Percentiles rank a stretch among this genome's conserved stretches.
Conservation (phyloP, 2,113 vertebrate genomes). For the Syrmaticus mikado region DNA sequence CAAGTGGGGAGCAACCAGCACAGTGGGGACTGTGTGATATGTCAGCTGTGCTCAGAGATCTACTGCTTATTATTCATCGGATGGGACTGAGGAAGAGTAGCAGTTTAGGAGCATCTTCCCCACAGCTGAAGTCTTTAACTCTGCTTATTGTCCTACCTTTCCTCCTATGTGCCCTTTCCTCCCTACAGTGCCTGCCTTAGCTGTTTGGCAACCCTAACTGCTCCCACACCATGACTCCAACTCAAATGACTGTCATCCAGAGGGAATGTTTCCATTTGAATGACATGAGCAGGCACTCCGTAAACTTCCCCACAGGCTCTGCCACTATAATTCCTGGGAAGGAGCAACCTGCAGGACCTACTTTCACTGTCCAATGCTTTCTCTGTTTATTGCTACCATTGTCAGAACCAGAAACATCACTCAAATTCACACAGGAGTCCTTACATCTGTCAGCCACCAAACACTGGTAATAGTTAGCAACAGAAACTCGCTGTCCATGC, state of each 20-base stretch:
- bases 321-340: slow-evolving; percentile 47
- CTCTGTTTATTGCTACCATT: neutral
- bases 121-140: neutral
- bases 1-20: neutral
- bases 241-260: slow-evolving; percentile 54
- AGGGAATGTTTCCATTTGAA: slow-evolving; percentile 34
- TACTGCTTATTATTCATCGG: neutral
- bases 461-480: neutral
- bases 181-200: neutral
- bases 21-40: neutral
- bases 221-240: slow-evolving; percentile 56
- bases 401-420: neutral
- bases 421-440: neutral
- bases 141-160: neutral
- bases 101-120: neutral
- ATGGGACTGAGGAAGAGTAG: neutral
- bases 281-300: slow-evolving; percentile 44
- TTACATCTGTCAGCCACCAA: slow-evolving; percentile 4
- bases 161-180: neutral
- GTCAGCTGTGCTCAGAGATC: neutral
- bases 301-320: slow-evolving; percentile 62
- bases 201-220: slow-evolving; percentile 52
- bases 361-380: slow-evolving; percentile 56
- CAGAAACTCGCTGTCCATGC: neutral
- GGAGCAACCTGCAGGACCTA: slow-evolving; percentile 50